Conservation (phyloP, 30 jellyfish, hydroid and myxozoan genomes). For the Rhopilema esculentum region DNA sequence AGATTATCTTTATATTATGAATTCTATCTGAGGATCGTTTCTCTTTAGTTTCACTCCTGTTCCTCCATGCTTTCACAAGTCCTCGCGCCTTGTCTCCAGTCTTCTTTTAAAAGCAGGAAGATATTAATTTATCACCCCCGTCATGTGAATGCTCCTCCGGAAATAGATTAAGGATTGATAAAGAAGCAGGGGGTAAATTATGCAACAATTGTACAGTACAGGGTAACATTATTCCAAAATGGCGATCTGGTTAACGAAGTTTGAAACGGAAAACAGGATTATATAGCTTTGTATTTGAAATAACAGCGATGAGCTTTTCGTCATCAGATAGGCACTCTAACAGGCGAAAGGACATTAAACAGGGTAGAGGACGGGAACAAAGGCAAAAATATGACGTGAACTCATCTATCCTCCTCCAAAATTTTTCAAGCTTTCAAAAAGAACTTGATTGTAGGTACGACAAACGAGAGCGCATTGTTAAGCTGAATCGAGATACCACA, state of each 20-base stretch:
- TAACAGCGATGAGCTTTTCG: background rate
- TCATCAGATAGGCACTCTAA: background rate
- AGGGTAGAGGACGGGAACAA: background rate
- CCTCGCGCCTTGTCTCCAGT: conserved; percentile 76
- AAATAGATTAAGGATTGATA: too few species aligned
- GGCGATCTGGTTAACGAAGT: too few species aligned
- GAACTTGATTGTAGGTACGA: conserved; percentile 79
- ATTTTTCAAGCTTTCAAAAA: conserved; percentile 47
- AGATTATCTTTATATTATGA: background rate
- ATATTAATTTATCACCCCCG: too few species aligned
- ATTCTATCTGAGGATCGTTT: background rate
- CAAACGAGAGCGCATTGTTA: conserved; percentile 76
- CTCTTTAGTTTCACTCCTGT: background rate
- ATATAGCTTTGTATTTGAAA: background rate
- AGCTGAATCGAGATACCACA: conserved; percentile 83
- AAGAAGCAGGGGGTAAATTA: too few species aligned
- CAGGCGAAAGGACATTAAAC: background rate
- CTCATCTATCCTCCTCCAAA: conserved; percentile 33
- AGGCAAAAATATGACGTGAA: conserved; percentile 8
- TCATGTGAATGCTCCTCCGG: background rate
- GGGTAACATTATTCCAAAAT: background rate
- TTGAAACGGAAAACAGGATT: too few species aligned
- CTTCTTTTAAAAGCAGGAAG: conserved; percentile 21
- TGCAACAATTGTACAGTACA: too few species aligned
- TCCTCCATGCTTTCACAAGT: conserved; percentile 41